Percentiles rank a stretch among this genome's conserved stretches.
Evolutionary conservation across 2,888 invertebrate genomes (phyloP).

Genomic region (Germaria angustata): DNA sequence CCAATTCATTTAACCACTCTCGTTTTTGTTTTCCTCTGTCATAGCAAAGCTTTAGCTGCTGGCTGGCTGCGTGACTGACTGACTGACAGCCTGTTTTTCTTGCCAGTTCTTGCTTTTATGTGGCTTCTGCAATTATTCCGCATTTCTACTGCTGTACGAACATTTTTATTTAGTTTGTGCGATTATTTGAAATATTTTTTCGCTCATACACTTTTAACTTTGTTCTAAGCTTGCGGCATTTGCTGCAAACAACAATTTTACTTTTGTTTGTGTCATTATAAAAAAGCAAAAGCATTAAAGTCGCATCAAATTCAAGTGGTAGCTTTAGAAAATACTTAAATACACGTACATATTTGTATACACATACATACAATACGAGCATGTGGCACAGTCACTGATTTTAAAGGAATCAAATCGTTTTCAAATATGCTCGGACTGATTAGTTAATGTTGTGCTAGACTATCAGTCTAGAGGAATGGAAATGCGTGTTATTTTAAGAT

Average conservation of each 20-base stretch:
- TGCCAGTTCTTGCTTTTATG: slow-evolving; percentile 52
- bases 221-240: slow-evolving; percentile 59
- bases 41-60: slow-evolving; percentile 34
- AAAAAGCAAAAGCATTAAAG: slow-evolving; percentile 57
- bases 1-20: slow-evolving; percentile 63
- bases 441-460: too few relatives aligned
- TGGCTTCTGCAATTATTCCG: slow-evolving; percentile 64
- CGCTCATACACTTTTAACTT: slow-evolving; percentile 24
- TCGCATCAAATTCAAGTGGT: slow-evolving; percentile 28
- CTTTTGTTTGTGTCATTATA: slow-evolving; percentile 62
- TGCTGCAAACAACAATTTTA: slow-evolving; percentile 64
- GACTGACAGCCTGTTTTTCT: slow-evolving; percentile 3
- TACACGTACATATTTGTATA: too few relatives aligned
- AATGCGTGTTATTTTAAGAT: too few relatives aligned
- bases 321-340: neutral
- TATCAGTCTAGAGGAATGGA: too few relatives aligned
- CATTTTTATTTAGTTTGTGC: neutral
- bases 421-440: neutral
- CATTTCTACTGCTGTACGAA: slow-evolving; percentile 35
- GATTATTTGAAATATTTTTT: neutral
- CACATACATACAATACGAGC: too few relatives aligned
- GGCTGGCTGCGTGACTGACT: neutral
- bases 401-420: slow-evolving; percentile 2
- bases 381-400: too few relatives aligned
- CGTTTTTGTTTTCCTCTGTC: slow-evolving; percentile 66